Conservation (phyloP, 1,140 invertebrate species). For the Nymphalis io region DNA sequence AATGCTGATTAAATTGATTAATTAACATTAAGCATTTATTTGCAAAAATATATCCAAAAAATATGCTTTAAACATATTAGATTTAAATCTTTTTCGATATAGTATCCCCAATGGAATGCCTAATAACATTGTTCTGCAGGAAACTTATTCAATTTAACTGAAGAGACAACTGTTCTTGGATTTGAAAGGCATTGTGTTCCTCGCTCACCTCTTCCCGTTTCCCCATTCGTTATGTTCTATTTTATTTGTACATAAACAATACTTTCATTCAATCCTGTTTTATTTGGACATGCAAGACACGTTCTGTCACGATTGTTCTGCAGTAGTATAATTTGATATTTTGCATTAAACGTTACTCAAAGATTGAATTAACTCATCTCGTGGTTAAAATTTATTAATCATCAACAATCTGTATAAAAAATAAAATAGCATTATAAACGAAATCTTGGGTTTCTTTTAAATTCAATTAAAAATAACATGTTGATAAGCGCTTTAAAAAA, state of each 20-base stretch:
- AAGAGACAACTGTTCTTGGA: conserved; percentile 69
- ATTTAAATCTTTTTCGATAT: conserved; percentile 54
- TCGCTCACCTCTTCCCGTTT: conserved; percentile 51
- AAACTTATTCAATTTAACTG: conserved; percentile 76
- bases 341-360: neutral
- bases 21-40: neutral
- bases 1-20: too few species aligned
- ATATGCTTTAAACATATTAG: conserved; percentile 54
- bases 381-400: neutral
- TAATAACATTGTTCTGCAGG: conserved; percentile 67
- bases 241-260: conserved; percentile 66
- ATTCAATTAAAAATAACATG: too few species aligned
- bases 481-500: too few species aligned
- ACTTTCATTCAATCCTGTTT: conserved; percentile 67
- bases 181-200: conserved; percentile 69
- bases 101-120: conserved; percentile 60
- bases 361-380: neutral
- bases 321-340: conserved; percentile 15
- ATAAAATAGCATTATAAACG: too few species aligned
- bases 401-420: too few species aligned
- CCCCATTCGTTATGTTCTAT: conserved; percentile 57
- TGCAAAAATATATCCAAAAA: conserved; percentile 33
- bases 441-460: too few species aligned
- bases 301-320: conserved; percentile 55
- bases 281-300: conserved; percentile 66